Conservation (phyloP, 2,888 invertebrate genomes). For the Thecophora atra region DNA sequence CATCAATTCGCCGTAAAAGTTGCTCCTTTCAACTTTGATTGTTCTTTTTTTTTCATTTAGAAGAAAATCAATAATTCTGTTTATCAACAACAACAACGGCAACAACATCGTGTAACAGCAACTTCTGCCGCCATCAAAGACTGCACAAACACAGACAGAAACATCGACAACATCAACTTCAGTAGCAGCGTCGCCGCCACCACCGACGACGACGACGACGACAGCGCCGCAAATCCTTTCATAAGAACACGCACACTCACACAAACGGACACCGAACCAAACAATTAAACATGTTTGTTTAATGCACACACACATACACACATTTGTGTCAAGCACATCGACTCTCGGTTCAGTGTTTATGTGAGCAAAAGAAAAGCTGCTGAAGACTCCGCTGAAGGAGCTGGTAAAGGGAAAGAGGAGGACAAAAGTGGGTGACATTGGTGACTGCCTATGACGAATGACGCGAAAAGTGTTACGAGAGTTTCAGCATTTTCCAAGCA, state of each 20-base stretch:
- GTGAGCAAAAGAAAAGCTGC: too few relatives aligned
- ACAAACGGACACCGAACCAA: background rate
- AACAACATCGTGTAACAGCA: too few relatives aligned
- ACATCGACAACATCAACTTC: constrained; percentile 2
- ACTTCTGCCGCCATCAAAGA: too few relatives aligned
- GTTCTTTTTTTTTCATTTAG: background rate
- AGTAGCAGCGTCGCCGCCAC: background rate
- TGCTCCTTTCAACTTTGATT: too few relatives aligned
- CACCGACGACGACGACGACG: constrained; percentile 5
- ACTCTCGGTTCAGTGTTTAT: too few relatives aligned
- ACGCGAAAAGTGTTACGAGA: too few relatives aligned
- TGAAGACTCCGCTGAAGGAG: too few relatives aligned
- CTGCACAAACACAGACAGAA: too few relatives aligned
- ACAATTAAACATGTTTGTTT: background rate
- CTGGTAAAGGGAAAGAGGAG: background rate
- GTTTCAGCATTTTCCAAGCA: too few relatives aligned
- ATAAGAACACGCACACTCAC: background rate
- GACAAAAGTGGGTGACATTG: constrained; percentile 19
- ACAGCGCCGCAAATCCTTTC: background rate
- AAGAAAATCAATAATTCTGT: constrained; percentile 28
- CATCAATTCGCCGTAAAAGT: constrained; percentile 22
- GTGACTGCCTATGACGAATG: background rate
- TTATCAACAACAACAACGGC: constrained; percentile 8
- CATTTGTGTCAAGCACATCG: background rate
- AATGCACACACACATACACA: background rate